Evolutionary conservation across 2,888 invertebrate genomes (phyloP), one percentile per base, ranked within the genome.

Genomic region (Morpho achilles): DNA sequence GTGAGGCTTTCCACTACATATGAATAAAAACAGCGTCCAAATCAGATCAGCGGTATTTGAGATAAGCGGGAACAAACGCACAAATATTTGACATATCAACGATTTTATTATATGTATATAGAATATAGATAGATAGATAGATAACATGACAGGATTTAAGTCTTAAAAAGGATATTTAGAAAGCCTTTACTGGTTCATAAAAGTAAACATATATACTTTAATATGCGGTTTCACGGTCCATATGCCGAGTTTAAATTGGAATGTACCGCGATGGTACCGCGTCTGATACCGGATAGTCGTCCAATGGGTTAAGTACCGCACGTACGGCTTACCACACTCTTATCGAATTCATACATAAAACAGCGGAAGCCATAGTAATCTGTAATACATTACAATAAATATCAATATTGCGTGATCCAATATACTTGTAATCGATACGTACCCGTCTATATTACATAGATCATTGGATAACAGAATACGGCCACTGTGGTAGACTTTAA

Each of bases 401-500:
- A 54, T 55, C 54, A 63, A 54, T 51, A 49, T 59, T 42, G 61
- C 50, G 32, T 55, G 54, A 61, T 53, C 32, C 50, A 50, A 61
- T 61, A 47, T 41, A 49, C 39, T 8, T 57, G 65, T 60, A 66
- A 66, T 65, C 57, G 63, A 66, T 63, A 58, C 53, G 32, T 54
- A 40, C 49, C 48, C 41, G 71, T 73, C 79, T 79, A 69, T 75
- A 65, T 68, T 73, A 73, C 73, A 67, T 73, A 76, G 77, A 80
- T 81, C 74, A 71, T 75, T 74, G 69, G 72, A 77, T 82, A 80
- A 75, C 76, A 74, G 73, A 69, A 63, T 63, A 68, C 63, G 74
- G 82, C 86, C 84, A 79, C 85, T 86, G 84, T 77, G 79, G 84
- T 80, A 82, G 81, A 78, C 76, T 72, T 74, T 48, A 69, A 73